Conservation (phyloP, 2,888 invertebrate genomes). For the Erpobdella octoculata region DNA sequence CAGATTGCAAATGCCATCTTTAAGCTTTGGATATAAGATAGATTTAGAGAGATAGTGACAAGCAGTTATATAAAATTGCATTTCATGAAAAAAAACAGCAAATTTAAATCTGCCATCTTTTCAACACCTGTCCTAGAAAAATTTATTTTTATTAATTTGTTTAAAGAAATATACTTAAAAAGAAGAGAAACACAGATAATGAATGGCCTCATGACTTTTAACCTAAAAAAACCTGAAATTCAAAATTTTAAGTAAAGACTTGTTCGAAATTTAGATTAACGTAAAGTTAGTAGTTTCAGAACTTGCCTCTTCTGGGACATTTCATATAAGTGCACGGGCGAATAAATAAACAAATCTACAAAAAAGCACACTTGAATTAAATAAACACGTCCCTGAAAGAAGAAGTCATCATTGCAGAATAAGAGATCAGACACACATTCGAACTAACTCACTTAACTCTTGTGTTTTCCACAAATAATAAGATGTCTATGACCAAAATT, state of each 20-base stretch:
- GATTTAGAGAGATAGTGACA: no score
- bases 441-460: slow-evolving; percentile 8
- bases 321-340: slow-evolving; percentile 3
- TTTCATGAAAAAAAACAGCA: no score
- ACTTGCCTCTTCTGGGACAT: slow-evolving; percentile 8
- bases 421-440: neutral
- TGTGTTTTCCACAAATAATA: no score
- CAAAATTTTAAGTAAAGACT: slow-evolving; percentile 1
- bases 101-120: no score
- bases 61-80: no score
- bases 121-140: no score
- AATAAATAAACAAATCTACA: slow-evolving; percentile 7
- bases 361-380: slow-evolving; percentile 1
- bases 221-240: slow-evolving; percentile 4
- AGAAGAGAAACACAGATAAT: no score
- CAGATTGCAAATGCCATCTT: no score
- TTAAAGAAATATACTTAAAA: no score
- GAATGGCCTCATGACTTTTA: no score
- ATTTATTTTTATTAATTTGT: no score
- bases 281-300: slow-evolving; percentile 5
- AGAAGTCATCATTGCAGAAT: neutral
- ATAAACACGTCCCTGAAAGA: neutral
- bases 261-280: neutral
- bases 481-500: slow-evolving; percentile 13
- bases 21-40: no score